Conservation (phyloP, 1,140 invertebrate genomes). For the Nephila pilipes region DNA sequence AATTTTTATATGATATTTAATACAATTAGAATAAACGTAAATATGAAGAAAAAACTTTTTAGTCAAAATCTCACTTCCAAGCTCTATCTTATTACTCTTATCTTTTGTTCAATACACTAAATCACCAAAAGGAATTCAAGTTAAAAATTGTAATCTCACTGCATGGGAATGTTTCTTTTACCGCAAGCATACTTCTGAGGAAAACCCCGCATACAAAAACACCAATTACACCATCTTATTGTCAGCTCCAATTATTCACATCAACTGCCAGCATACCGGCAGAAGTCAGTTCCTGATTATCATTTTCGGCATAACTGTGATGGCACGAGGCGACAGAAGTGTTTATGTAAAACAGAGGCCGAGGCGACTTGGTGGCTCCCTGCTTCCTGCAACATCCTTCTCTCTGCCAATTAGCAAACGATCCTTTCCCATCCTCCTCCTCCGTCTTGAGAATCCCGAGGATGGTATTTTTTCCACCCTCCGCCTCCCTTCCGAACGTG, state of each 20-base stretch:
- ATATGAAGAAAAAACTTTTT: too few species aligned
- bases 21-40: too few species aligned
- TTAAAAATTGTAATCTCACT: too few species aligned
- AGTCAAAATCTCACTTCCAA: too few species aligned
- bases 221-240: background rate
- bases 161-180: too few species aligned
- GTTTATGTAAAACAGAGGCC: slow-evolving; percentile 72
- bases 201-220: too few species aligned
- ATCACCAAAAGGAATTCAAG: too few species aligned
- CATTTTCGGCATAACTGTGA: slow-evolving; percentile 41
- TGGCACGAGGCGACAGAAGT: slow-evolving; percentile 57
- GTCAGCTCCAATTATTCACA: background rate
- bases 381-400: slow-evolving; percentile 50
- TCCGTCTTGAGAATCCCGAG: background rate
- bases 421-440: slow-evolving; percentile 19
- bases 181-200: too few species aligned
- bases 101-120: too few species aligned
- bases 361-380: slow-evolving; percentile 54
- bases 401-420: slow-evolving; percentile 64
- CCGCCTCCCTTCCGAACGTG: background rate
- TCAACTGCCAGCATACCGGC: background rate
- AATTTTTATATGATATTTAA: too few species aligned
- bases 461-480: slow-evolving; percentile 1
- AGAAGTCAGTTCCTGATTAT: background rate
- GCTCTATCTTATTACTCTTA: too few species aligned